Base-by-base conservation (phyloP, 2,888 invertebrate species). In the Belgica antarctica region DNA sequence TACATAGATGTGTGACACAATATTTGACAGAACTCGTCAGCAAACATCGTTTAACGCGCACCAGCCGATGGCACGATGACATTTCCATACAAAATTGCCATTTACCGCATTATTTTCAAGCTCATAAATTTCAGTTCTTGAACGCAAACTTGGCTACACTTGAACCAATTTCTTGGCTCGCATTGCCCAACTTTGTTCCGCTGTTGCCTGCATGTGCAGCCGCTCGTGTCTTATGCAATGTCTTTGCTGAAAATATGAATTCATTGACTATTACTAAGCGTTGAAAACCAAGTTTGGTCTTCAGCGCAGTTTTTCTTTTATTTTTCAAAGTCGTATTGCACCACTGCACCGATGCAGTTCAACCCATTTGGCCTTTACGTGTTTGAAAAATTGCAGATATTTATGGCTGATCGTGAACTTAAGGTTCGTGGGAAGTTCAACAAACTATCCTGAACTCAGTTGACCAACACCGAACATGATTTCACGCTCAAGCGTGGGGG, bases 141-240 rank as follows among this genome's bases (percentile, higher is more conserved):
- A 57, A 57, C 22, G 31, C 19, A 52, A 34, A 47, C 66, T 66
- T 47, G 47, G 15, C 52, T 57, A 57, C 34, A 57, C 68, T 68
- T 68, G 68, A 68, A 68, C 68, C 57, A 68, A 68, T 52, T 68
- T 22, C 31, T 57, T 47, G 19, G 24, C 52, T 7, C 24, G 2
- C 4, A 22, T 17, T 52, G 8, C 17, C 22, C 52, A 52, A 22
- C 4, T 52, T 22, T 24, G 22, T 4, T 46, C 12, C 46, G n/a
- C 12, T 46, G 46, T 34, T 41, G 47, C n/a, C 15, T 65, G 25
- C 65, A 65, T 65, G 59, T 59, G 59, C 27, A 27, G 25, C 12
- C 25, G 27, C 17, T 59, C 22, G 59, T 22, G 59, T n/a, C 8
- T 52, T 2, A 27, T 59, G 59, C 25, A 59, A 59, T 59, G n/a